phyloP scores from a whole-genome alignment of 1,140 invertebrate species.

The Wasmannia auropunctata region DNA sequence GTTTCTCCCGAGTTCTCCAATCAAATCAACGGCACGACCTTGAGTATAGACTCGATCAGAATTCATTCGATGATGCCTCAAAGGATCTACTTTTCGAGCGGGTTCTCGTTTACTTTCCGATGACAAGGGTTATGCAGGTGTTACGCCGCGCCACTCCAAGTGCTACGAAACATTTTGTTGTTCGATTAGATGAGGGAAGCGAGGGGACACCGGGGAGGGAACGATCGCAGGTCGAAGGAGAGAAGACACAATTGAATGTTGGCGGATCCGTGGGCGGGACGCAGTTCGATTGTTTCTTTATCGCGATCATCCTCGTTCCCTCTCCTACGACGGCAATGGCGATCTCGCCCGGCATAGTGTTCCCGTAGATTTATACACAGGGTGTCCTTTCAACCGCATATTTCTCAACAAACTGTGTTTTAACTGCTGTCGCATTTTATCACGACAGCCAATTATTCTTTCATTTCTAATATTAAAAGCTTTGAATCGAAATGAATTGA shows the following conservation, averaged over 20 bases:
- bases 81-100: conserved; percentile 3
- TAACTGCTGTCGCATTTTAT: no score
- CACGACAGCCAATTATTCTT: neutral
- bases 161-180: conserved; percentile 38
- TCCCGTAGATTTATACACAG: conserved; percentile 65
- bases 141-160: neutral
- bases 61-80: neutral
- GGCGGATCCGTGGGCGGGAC: conserved; percentile 76
- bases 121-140: conserved; percentile 29
- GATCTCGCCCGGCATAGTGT: conserved; percentile 69
- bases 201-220: neutral
- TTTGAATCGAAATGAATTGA: neutral
- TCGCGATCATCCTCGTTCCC: conserved; percentile 79
- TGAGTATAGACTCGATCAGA: neutral
- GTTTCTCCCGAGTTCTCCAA: neutral
- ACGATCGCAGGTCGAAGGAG: conserved; percentile 55
- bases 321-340: conserved; percentile 62
- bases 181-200: conserved; percentile 32
- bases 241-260: conserved; percentile 79
- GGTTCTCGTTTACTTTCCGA: neutral
- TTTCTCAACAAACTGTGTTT: neutral
- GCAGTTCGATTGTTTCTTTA: conserved; percentile 82
- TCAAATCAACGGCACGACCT: neutral
- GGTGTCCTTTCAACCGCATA: conserved; percentile 6
- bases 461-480: neutral